Conservation (phyloP, 2,888 invertebrate species). For the Apodemia zela region DNA sequence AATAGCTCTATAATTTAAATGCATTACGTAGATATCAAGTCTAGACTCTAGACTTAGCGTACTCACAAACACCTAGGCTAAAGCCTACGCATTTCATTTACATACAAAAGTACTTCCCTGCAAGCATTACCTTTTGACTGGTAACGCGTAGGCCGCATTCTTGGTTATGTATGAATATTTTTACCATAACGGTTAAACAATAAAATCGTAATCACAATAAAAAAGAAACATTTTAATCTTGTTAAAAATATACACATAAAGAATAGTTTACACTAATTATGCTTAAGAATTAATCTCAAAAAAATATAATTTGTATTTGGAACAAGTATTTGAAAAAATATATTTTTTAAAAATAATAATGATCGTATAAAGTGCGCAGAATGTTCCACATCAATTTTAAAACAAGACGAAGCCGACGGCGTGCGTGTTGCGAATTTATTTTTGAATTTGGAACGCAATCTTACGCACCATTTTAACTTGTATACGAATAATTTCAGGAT, state of each 20-base stretch:
- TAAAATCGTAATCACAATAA: neutral
- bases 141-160: slow-evolving; percentile 58
- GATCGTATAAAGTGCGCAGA: slow-evolving; percentile 21
- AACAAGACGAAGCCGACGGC: slow-evolving; percentile 58
- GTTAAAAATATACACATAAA: too few species aligned
- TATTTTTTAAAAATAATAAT: slow-evolving; percentile 15
- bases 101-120: slow-evolving; percentile 76
- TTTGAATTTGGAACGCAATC: slow-evolving; percentile 79
- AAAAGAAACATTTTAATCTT: slow-evolving; percentile 16
- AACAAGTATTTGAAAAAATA: neutral
- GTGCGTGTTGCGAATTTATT: slow-evolving; percentile 74
- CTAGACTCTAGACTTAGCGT: slow-evolving; percentile 46
- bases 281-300: slow-evolving; percentile 25
- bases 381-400: slow-evolving; percentile 68
- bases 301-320: neutral
- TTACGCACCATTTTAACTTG: slow-evolving; percentile 71
- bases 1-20: slow-evolving; percentile 17
- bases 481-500: slow-evolving; percentile 57
- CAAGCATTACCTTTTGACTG: slow-evolving; percentile 55
- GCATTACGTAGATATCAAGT: slow-evolving; percentile 30
- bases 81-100: slow-evolving; percentile 73
- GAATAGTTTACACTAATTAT: neutral
- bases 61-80: slow-evolving; percentile 46
- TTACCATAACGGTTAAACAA: slow-evolving; percentile 14
- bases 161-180: slow-evolving; percentile 22